Evolutionary conservation across 2,888 invertebrate species (phyloP).

Genomic region (Thymelicus acteon): DNA sequence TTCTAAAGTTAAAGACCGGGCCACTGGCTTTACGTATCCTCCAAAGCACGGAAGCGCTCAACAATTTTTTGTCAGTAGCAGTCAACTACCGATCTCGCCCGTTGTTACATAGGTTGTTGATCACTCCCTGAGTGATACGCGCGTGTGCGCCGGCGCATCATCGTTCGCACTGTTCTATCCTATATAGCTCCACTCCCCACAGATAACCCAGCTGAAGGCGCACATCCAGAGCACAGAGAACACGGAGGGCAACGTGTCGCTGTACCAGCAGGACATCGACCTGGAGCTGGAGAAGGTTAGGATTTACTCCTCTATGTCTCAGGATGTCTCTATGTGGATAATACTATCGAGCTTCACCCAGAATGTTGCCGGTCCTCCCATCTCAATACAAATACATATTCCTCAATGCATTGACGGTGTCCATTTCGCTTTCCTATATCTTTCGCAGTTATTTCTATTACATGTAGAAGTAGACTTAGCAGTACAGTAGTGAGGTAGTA

Average conservation of each 20-base stretch:
- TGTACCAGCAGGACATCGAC: slow-evolving; percentile 84
- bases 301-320: slow-evolving; percentile 9
- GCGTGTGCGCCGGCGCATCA: too few relatives aligned
- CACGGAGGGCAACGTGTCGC: slow-evolving; percentile 71
- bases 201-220: slow-evolving; percentile 82
- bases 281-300: slow-evolving; percentile 80
- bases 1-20: too few relatives aligned
- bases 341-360: slow-evolving; percentile 1
- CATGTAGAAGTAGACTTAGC: neutral
- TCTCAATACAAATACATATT: neutral
- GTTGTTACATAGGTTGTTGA: too few relatives aligned
- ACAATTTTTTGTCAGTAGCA: too few relatives aligned
- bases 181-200: too few relatives aligned
- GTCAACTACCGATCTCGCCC: too few relatives aligned
- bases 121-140: too few relatives aligned
- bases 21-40: too few relatives aligned
- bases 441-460: neutral
- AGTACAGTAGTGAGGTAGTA: neutral
- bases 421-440: neutral
- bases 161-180: too few relatives aligned
- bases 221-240: slow-evolving; percentile 78
- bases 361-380: slow-evolving; percentile 5
- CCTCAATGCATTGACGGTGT: neutral
- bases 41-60: too few relatives aligned
- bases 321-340: slow-evolving; percentile 2